Evolutionary conservation across 2,113 vertebrate species (phyloP), one percentile per base, ranked within the genome.

Genomic region (Aphyosemion australe): DNA sequence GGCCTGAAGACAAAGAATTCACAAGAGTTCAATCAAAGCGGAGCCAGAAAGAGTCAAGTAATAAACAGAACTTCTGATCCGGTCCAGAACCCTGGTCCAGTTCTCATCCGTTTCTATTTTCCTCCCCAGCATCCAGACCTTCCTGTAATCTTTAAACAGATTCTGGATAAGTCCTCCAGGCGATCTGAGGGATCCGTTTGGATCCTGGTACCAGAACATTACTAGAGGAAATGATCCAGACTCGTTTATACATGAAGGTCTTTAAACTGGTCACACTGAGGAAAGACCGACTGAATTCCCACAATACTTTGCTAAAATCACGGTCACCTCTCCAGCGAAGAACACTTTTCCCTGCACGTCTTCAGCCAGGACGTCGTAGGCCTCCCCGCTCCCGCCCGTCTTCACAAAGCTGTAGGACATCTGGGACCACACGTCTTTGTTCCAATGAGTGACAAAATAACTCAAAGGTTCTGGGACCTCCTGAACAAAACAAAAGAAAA

Each of bases 391-490:
- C 57, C 97, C 97, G 5, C 96, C 95, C 0, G 96, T 97, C 91
- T 94, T 98, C 69, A 99, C 96, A 53, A 96, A 99, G 75, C 96
- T 98, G 75, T 99, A 99, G 0, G 96, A 96, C 97, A 99, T 99
- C 90, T 96, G 96, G 42, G 97, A 94, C 97, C 97, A 99, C 3
- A 86, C 66, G 79, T 99, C 97, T 61, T 89, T 92, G 88, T 91
- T 95, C 97, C 97, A 99, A 8, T 86, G 94, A 3, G 96, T 98
- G 37, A 99, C 92, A 54, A 98, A 96, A 74, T 91, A 98, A 77
- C 94, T 93, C 8, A 93, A 58, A 1, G 95, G 96, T 15, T 96
- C 95, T 60, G 97, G 97, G 74, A 99, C 95, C 18, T 98, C 71
- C 71, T 74, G 64, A 32, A 21, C 32, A 1, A 13, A 26, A 6